Percentiles rank a stretch among this genome's conserved stretches.
phyloP scores from a whole-genome alignment of 2,797 vertebrate species.

The Geotrypetes seraphini region DNA sequence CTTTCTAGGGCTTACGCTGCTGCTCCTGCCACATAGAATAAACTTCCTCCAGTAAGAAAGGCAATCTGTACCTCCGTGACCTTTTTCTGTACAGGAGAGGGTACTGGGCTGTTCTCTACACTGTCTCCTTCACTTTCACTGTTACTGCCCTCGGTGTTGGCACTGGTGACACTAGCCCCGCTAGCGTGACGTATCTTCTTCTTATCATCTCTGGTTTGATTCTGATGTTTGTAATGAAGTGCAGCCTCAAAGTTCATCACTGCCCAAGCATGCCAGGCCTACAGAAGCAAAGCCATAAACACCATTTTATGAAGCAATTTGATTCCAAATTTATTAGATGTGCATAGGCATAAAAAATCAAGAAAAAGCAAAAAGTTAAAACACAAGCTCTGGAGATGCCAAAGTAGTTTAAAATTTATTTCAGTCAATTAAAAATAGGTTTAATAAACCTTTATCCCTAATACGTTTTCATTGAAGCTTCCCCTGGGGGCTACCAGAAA shows the following conservation, averaged over 20 bases:
- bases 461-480: no score
- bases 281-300: constrained; percentile 1
- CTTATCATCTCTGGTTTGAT: constrained; percentile 86
- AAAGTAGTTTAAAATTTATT: no score
- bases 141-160: constrained; percentile 86
- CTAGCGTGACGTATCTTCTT: constrained; percentile 85
- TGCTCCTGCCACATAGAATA: no score
- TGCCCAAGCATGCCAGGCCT: constrained; percentile 98
- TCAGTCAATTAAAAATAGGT: no score
- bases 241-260: constrained; percentile 98
- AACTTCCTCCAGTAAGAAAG: no score
- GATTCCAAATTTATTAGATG: no score
- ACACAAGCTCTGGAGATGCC: no score
- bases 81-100: constrained; percentile 88
- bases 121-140: constrained; percentile 91
- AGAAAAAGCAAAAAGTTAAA: no score
- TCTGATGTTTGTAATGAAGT: constrained; percentile 94
- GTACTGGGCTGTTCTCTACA: constrained; percentile 80
- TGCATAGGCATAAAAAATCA: no score
- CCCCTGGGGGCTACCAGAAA: no score
- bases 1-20: no score
- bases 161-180: constrained; percentile 74
- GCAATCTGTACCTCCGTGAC: constrained; percentile 78
- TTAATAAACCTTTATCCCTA: no score
- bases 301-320: background rate